These are phyloP conservation scores for Agrochola lychnidis DNA, from an alignment of 2,888 invertebrate genomes.

Conservation along the genomic window DNA sequence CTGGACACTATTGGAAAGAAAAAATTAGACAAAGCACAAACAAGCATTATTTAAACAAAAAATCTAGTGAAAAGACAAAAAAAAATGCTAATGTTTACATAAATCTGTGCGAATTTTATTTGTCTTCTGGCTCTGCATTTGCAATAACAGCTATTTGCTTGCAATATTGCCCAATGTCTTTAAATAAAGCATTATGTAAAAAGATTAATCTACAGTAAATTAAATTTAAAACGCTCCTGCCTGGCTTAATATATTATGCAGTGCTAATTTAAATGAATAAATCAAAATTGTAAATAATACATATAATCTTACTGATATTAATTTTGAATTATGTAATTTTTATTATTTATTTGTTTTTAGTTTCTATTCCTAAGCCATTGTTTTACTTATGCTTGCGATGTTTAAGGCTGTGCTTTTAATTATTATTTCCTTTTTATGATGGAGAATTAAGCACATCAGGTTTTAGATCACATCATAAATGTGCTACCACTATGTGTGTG, in stretches of 20 bases:
- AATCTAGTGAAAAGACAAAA: no score
- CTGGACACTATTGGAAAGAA: not conserved
- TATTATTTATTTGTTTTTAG: not conserved
- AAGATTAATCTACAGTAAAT: not conserved
- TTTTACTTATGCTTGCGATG: slow-evolving; percentile 19
- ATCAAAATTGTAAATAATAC: not conserved
- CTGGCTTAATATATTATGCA: not conserved
- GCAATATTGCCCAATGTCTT: not conserved
- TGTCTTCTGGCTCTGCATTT: slow-evolving; percentile 8
- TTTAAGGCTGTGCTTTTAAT: slow-evolving; percentile 1
- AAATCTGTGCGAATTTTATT: slow-evolving; percentile 17
- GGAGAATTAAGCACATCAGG: not conserved
- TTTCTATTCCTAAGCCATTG: not conserved
- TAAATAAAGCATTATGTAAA: not conserved
- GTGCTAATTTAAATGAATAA: not conserved
- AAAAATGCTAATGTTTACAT: not conserved
- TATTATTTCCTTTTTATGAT: not conserved
- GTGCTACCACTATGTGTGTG: not conserved
- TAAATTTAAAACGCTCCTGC: not conserved
- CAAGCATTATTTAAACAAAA: not conserved
- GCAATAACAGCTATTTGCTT: not conserved
- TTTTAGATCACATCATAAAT: not conserved
- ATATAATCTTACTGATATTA: not conserved
- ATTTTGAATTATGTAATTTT: not conserved
- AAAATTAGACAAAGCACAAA: not conserved